Base-by-base conservation (phyloP, 2,797 vertebrate species). In the Smutsia temminckii region DNA sequence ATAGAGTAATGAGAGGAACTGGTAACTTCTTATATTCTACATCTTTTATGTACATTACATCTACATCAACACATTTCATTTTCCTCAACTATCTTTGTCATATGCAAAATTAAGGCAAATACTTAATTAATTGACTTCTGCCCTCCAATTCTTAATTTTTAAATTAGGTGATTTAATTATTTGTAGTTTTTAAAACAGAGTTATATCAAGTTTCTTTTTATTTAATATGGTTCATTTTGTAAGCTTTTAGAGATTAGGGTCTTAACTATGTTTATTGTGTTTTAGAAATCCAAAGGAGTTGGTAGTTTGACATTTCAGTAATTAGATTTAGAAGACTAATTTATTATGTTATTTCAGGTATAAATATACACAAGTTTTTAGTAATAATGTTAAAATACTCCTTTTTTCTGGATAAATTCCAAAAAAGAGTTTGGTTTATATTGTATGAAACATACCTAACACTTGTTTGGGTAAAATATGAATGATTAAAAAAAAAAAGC, bases 401-500 rank as follows among this genome's bases (percentile, higher is more conserved):
- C 5, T 83, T 72, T 79, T 61, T 71, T 94, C 68, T 85, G n/a
- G 9, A 23, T 89, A 80, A 89, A 42, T 86, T 93, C 42, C 91
- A 63, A 37, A 46, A 17, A 66, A 77, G 10, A 49, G 2, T 78
- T 90, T 37, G 69, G 6, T 37, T 78, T 86, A 8, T 61, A 27
- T 72, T 13, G 6, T 63, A 21, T 42, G 8, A 49, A 32, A 27
- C 11, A 59, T 64, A n/a, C 8, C 34, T 1, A 68, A 14, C 23
- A 78, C 37, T 77, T 91, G 5, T 81, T 57, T 53, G 27, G 57
- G 49, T 66, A 27, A 79, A 61, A 72, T 27, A 3, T 7, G 5
- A 61, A 74, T 18, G 37, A 49, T 21, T 46, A 7, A 32, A 46
- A 63, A 71, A 63, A 16, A 6, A 27, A 61, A 46, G 7, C 9